Evolutionary conservation across 2,113 vertebrate genomes (phyloP), one percentile per base, ranked within the genome.

Genomic region (Laticauda colubrina): DNA sequence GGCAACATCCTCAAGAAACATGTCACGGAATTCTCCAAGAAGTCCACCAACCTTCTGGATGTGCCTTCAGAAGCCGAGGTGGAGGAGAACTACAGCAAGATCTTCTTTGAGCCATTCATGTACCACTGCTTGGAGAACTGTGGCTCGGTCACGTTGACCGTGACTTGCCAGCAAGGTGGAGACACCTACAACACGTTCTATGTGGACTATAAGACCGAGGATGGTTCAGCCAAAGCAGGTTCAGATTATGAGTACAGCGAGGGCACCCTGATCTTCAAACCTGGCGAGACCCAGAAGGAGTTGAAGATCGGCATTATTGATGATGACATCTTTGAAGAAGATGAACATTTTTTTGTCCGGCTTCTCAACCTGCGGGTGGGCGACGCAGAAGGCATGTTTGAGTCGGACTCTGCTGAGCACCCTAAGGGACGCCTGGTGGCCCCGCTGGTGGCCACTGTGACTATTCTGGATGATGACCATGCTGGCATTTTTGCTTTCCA

Each of bases 81-180:
- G 56, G 98, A 97, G 2, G 98, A 97, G 0, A 48, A 94, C 0
- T 98, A 98, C 97, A 99, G 99, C 97, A 98, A 95, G 15, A 99
- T 99, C 96, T 98, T 98, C 54, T 99, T 99, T 43, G 98, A 99
- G 93, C 98, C 98, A 0, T 96, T 97, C 89, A 98, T 98, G 14
- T 98, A 98, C 95, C 99, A 99, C 97, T 99, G 99, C 97, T 98
- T 99, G 98, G 99, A 99, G 98, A 99, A 99, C 97, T 99, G 99
- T 0, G 99, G 99, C 53, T 95, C 98, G 0, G 98, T 99, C 92
- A 97, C 96, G 0, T 97, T 99, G 88, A 96, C 97, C 0, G 98
- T 99, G 24, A 89, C 97, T 1, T 99, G 99, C 95, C 97, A 97
- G 14, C 98, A 98, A 2, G 98, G 98, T 0, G 96, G 98, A 1